These are phyloP conservation scores for Adelosebastes latens DNA, from an alignment of 2,797 vertebrate genomes.

Conservation along the genomic window DNA sequence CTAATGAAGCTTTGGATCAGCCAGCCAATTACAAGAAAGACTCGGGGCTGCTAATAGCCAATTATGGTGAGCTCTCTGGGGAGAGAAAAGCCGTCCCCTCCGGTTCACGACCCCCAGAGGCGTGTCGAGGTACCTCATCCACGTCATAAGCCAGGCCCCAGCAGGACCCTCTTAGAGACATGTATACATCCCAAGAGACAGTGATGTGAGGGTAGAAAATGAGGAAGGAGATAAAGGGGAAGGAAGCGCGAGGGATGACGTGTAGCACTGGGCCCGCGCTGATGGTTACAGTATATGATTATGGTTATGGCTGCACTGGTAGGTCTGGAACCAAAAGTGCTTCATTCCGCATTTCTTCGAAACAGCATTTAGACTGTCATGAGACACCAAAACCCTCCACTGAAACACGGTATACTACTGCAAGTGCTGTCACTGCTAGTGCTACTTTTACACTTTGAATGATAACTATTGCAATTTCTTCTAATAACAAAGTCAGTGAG, in stretches of 20 bases:
- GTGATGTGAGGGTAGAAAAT: neutral
- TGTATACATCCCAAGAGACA: neutral
- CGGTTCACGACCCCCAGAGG: constrained; percentile 17
- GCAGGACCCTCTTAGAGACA: constrained; percentile 27
- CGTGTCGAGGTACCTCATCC: constrained; percentile 19
- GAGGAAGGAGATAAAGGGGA: neutral
- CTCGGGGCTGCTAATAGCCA: constrained; percentile 42
- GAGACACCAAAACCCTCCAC: neutral
- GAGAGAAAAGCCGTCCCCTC: constrained; percentile 3
- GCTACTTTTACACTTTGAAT: neutral
- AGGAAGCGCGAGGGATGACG: no score
- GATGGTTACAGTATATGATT: neutral
- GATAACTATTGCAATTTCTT: neutral
- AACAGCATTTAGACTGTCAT: neutral
- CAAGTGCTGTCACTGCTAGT: neutral
- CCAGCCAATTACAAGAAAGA: constrained; percentile 45
- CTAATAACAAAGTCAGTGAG: neutral
- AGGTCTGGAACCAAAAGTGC: neutral
- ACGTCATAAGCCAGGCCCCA: constrained; percentile 53
- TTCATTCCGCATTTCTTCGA: neutral
- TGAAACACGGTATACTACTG: neutral
- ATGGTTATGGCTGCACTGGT: neutral
- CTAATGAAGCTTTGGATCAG: constrained; percentile 70
- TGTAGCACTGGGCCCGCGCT: no score
- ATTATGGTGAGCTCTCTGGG: constrained; percentile 48